Evolutionary conservation across 2,888 invertebrate genomes (phyloP).

Genomic region (Drosophila paramelanica): DNA sequence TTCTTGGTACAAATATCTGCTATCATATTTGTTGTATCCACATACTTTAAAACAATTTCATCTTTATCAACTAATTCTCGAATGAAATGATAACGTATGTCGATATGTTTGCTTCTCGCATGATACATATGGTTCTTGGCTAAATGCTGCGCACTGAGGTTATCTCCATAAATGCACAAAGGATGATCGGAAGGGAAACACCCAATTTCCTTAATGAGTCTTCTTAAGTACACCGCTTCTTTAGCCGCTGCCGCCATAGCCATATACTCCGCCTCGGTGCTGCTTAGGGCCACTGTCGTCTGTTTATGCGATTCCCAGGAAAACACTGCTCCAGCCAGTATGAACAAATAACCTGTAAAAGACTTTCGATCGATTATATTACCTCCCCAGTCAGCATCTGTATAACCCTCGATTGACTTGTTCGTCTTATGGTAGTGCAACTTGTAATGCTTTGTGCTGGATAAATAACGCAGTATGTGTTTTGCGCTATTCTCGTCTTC

Average conservation of each 20-base stretch:
- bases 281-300: neutral
- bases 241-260: conserved; percentile 4
- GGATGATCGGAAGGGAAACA: neutral
- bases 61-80: neutral
- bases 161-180: conserved; percentile 5
- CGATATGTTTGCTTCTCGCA: neutral
- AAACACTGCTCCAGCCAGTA: no score
- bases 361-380: no score
- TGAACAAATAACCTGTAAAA: no score
- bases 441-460: neutral
- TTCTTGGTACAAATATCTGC: conserved; percentile 12
- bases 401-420: no score
- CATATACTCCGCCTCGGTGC: neutral
- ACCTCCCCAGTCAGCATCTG: no score
- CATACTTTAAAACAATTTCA: neutral
- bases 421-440: no score
- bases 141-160: conserved; percentile 6
- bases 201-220: neutral
- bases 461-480: conserved; percentile 3
- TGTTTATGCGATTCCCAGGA: conserved; percentile 3
- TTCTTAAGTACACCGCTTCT: conserved; percentile 3
- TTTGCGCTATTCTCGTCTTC: neutral
- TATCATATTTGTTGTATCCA: conserved; percentile 16
- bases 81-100: neutral
- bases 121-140: neutral